Evolutionary conservation across 2,888 invertebrate genomes (phyloP), one percentile per base, ranked within the genome.

Genomic region (Synergus japonicus): DNA sequence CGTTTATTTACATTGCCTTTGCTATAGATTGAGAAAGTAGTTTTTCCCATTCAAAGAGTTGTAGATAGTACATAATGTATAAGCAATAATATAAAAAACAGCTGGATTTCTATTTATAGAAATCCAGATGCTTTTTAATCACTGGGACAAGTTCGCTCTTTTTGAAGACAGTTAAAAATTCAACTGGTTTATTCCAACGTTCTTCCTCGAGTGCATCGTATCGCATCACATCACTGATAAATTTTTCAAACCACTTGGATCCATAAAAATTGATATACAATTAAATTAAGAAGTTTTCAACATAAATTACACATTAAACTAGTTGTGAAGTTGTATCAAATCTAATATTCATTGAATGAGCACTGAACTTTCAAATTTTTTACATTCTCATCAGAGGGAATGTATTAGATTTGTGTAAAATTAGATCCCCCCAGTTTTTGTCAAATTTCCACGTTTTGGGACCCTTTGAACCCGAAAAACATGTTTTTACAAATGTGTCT

Each of bases 91-190:
- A 69, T 22, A 22, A 54, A 73, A 69, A 67, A 15, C 46, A 37
- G 15, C 49, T 49, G 37, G 37, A 49, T 73, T 49, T 73, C 69
- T 73, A 73, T 73, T 54, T 49, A 73, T 73, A 73, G 69, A 73
- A 73, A 49, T 73, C 69, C 69, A 37, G 69, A 49, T 73, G 69
- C 69, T 73, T 73, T 73, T 73, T 73, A 73, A 73, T 73, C 69
- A 73, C 69, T 37, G 13, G 49, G 69, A 73, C 69, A 73, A 73
- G 69, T 73, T 73, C 69, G 54, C 46, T 73, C 69, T 73, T 73
- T 54, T 54, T 54, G 69, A 73, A 37, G 69, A 54, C 69, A 73
- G 69, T 29, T 73, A 73, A 73, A 73, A 73, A 73, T 73, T 37
- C n/a, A 29, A 73, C 69, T 73, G 69, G 69, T 73, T 73, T 73